phyloP scores from a whole-genome alignment of 1,140 invertebrate genomes.

The Pachyrhynchus sulphureomaculatus region DNA sequence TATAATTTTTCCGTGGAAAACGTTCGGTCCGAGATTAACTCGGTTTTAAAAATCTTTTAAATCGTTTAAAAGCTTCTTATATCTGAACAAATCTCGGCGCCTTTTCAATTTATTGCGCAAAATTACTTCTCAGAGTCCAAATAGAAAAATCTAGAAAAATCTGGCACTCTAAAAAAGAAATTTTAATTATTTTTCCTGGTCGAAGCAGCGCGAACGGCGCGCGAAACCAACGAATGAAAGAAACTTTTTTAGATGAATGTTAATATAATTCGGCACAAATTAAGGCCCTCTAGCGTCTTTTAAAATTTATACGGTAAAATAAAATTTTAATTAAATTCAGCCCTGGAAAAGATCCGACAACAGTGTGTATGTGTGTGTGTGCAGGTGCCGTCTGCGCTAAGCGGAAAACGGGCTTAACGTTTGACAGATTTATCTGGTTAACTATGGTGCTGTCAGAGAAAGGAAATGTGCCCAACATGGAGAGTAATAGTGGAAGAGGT shows the following conservation, averaged over 20 bases:
- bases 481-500: no score
- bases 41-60: slow-evolving; percentile 15
- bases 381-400: slow-evolving; percentile 28
- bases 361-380: background rate
- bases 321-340: slow-evolving; percentile 44
- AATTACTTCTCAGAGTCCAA: slow-evolving; percentile 11
- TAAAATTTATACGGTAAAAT: slow-evolving; percentile 37
- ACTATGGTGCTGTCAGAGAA: no score
- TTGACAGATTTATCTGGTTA: slow-evolving; percentile 34
- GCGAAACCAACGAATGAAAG: slow-evolving; percentile 17
- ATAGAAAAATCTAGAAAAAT: slow-evolving; percentile 27
- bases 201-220: background rate
- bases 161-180: slow-evolving; percentile 4
- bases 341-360: background rate
- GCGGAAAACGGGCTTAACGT: slow-evolving; percentile 26
- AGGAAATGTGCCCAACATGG: no score
- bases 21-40: slow-evolving; percentile 8
- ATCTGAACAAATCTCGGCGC: slow-evolving; percentile 17
- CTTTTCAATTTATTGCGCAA: slow-evolving; percentile 24
- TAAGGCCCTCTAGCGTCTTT: slow-evolving; percentile 20
- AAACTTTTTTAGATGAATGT: slow-evolving; percentile 34
- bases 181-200: slow-evolving; percentile 22
- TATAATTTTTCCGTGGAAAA: slow-evolving; percentile 15
- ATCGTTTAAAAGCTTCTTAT: slow-evolving; percentile 23
- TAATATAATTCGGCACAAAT: slow-evolving; percentile 43